Conservation (phyloP, 1,140 invertebrate species). For the Proctacanthus coquilletti region DNA sequence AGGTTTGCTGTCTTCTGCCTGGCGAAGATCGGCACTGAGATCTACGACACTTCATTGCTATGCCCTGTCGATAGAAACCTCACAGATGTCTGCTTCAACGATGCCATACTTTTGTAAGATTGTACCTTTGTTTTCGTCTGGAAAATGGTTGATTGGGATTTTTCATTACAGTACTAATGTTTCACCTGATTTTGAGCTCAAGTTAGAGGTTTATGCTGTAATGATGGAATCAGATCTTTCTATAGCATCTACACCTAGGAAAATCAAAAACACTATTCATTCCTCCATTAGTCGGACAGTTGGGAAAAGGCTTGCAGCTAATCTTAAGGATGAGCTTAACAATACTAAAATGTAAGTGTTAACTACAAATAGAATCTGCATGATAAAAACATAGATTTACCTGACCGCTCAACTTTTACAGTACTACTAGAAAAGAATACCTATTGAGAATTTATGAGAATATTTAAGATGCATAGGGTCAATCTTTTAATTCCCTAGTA, state of each 20-base stretch:
- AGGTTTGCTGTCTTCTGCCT: constrained; percentile 57
- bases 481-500: too few relatives aligned
- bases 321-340: constrained; percentile 37
- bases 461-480: too few relatives aligned
- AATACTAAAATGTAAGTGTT: constrained; percentile 33
- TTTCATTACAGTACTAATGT: constrained; percentile 40
- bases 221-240: constrained; percentile 51
- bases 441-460: too few relatives aligned
- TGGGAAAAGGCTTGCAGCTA: constrained; percentile 43
- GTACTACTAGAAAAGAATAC: too few relatives aligned
- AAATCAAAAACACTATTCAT: constrained; percentile 51
- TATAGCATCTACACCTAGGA: constrained; percentile 49
- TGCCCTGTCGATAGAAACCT: constrained; percentile 50
- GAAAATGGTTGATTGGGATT: too few relatives aligned
- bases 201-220: constrained; percentile 51
- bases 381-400: too few relatives aligned
- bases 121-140: constrained; percentile 4
- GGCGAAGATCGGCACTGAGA: constrained; percentile 48
- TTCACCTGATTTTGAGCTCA: constrained; percentile 45
- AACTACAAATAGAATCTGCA: too few relatives aligned
- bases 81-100: constrained; percentile 55
- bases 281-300: constrained; percentile 52
- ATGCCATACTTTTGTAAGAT: constrained; percentile 53
- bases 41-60: constrained; percentile 50
- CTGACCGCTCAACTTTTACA: too few relatives aligned